phyloP scores from a whole-genome alignment of 2,113 vertebrate species.

The Bostrychus sinensis region DNA sequence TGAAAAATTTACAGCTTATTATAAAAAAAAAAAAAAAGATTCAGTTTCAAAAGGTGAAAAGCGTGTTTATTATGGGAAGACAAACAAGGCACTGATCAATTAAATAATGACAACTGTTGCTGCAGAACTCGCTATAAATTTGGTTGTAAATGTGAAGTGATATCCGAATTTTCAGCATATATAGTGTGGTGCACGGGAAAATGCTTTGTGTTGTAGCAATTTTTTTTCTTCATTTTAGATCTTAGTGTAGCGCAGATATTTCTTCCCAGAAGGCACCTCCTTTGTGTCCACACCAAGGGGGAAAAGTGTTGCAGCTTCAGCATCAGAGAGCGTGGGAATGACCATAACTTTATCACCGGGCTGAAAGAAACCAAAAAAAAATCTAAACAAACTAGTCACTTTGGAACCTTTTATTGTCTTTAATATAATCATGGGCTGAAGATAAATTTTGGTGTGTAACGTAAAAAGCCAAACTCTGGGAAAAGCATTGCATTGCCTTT shows the following conservation, averaged over 20 bases:
- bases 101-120: not conserved
- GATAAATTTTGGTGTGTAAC: too few species aligned
- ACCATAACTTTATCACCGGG: constrained; percentile 92
- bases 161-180: not conserved
- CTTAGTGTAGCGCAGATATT: constrained; percentile 93
- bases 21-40: not conserved
- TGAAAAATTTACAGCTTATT: not conserved
- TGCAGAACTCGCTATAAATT: not conserved
- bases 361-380: constrained; percentile 78
- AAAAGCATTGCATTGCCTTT: too few species aligned
- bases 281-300: constrained; percentile 88
- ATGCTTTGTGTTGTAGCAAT: not conserved
- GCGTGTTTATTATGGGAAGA: constrained; percentile 51
- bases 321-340: constrained; percentile 86
- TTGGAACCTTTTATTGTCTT: too few species aligned
- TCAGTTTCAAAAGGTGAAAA: constrained; percentile 10
- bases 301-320: constrained; percentile 87
- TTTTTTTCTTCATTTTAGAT: constrained; percentile 58
- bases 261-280: constrained; percentile 92
- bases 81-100: constrained; percentile 55
- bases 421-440: too few species aligned
- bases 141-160: not conserved
- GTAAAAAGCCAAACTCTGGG: too few species aligned
- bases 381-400: not conserved
- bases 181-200: not conserved